Evolutionary conservation across 2,888 invertebrate species (phyloP), one percentile per base, ranked within the genome.

Genomic region (Adelphocoris suturalis): DNA sequence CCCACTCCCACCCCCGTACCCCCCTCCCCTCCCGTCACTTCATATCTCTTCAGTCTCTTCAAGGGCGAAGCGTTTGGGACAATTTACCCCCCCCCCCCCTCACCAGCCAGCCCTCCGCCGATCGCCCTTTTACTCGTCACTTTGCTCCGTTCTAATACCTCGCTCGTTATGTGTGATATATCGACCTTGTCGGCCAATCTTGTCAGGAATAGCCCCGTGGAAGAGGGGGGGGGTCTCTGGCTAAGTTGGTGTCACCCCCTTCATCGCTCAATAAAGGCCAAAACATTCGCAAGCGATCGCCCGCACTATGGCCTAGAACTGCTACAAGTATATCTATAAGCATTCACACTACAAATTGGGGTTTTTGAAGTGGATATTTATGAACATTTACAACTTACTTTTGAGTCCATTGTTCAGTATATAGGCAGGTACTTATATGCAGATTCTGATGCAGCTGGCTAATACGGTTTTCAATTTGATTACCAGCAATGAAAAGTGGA

Each of bases 131-230:
- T 61, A 61, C 61, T 61, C 61, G 61, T 61, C 61, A 61, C 61
- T 61, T 61, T 61, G 19, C 61, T 78, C 28, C 27, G 78, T 78
- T 78, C 78, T 78, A 78, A 78, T 78, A 78, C 78, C 78, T 78
- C 78, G 78, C 46, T 78, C 28, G 37, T 78, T 78, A 14, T 28
- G 61, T 61, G 28, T 78, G 78, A 78, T 82, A 48, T 27, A 52
- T 82, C 82, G 82, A 48, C 82, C 82, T 82, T 82, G 82, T 48
- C 46, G 46, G 48, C 48, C 82, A 82, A 82, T 82, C 82, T 52
- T 52, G 82, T 48, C 82, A 82, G 48, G 47, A 82, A 82, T 82
- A 82, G 48, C 82, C 47, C 13, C n/a, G 16, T 2, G 52, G 52
- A 37, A 7, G 37, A 37, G 37, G 37, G 37, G 52, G 5, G 16